Base-by-base conservation (phyloP, 2,888 invertebrate species). In the Apocheima hispidaria region DNA sequence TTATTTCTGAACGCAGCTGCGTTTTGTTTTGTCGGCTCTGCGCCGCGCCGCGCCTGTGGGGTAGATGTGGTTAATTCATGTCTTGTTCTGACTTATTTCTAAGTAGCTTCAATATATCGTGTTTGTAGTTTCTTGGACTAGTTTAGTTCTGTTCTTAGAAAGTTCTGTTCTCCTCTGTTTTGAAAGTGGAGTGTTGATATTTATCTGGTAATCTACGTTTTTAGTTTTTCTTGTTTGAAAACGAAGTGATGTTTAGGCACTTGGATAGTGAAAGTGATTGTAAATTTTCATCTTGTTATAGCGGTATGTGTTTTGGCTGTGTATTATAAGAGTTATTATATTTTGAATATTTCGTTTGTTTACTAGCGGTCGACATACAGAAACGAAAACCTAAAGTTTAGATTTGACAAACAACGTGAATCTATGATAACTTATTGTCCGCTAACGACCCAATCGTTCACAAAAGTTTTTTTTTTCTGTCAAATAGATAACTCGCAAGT, bases 1-100 rank as follows among this genome's bases (percentile, higher is more conserved):
- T 78, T 86, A 82, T 82, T 82, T 83, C 69, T 72, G 75, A 72
- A 67, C 74, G 76, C 87, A 85, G 87, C 82, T 86, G 86, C 73
- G 62, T 30, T 77, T 78, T 78, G 75, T 82, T 78, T 78, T 82
- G 74, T 73, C 79, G 61, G 70, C 69, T 66, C 72, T 41, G 23
- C n/a, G n/a, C n/a, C n/a, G n/a, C n/a, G n/a, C n/a, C n/a, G 41
- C 35, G 9, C 55, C 60, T 66, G 73, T 51, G 71, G 81, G 78
- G 80, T 81, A 82, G 79, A 71, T 33, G 30, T 16, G 12, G 23
- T 38, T 30, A 40, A 40, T 55, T 60, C 69, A 21, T 48, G 72
- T 76, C 74, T 71, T 69, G 63, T 64, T 60, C 41, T 54, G 35
- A 53, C 60, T 49, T 55, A 55, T 54, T 60, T 46, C 46, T 33